Evolutionary conservation across 2,797 vertebrate genomes (phyloP).

Genomic region (Phoeniculus purpureus): DNA sequence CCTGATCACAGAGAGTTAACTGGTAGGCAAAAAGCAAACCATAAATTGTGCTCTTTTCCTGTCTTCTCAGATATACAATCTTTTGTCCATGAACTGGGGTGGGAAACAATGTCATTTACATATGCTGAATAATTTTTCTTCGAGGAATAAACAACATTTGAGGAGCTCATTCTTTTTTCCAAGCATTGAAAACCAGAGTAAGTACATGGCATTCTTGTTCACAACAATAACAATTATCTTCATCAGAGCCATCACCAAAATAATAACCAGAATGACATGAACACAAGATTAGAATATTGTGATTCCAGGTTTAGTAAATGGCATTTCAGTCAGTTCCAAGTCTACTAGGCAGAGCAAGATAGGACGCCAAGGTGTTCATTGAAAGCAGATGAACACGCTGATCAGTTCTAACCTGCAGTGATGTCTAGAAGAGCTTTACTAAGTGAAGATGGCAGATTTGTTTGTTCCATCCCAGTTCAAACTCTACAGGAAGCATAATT

Average conservation of each 20-base stretch:
- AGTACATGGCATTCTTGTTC: not conserved
- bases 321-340: not conserved
- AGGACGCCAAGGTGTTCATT: not conserved
- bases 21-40: not conserved
- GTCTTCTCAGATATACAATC: not conserved
- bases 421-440: not conserved
- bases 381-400: not conserved
- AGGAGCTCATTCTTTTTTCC: not conserved
- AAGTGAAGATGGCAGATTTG: not conserved
- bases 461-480: not conserved
- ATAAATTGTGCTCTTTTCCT: not conserved
- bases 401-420: not conserved
- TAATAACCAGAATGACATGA: not conserved
- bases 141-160: not conserved
- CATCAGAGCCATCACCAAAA: not conserved
- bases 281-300: not conserved
- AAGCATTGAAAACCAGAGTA: not conserved
- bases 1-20: not conserved
- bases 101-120: not conserved
- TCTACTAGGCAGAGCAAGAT: not conserved
- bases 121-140: constrained; percentile 8
- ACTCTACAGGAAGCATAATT: not conserved
- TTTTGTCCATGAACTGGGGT: not conserved
- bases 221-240: not conserved
- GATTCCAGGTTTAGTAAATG: not conserved